These are phyloP conservation scores for Martes martes DNA, from an alignment of 2,113 vertebrate species.

Conservation along the genomic window DNA sequence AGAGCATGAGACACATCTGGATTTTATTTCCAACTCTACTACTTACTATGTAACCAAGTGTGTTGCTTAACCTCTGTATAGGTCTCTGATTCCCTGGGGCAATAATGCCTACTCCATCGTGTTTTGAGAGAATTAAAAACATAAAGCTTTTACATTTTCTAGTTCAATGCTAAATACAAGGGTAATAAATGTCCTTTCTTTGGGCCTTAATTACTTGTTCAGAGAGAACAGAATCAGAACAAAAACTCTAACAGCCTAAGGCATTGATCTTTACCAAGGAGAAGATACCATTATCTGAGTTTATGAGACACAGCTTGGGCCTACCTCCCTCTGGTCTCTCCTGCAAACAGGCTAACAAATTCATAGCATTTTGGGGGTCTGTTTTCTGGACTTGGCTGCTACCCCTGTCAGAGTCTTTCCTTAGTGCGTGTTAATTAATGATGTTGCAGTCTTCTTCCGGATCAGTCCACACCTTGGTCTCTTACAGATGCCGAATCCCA, in stretches of 20 bases:
- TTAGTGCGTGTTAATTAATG: not conserved
- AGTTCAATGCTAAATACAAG: not conserved
- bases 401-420: not conserved
- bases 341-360: not conserved
- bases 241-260: not conserved
- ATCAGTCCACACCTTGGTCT: not conserved
- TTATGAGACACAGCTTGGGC: not conserved
- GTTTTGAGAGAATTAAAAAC: conserved; percentile 4
- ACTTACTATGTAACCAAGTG: not conserved
- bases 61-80: not conserved
- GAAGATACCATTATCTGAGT: not conserved
- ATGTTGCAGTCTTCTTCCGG: not conserved
- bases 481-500: not conserved
- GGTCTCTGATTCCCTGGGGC: not conserved
- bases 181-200: not conserved
- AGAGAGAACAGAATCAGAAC: not conserved
- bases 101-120: not conserved
- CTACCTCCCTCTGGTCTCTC: not conserved
- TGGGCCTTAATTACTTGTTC: not conserved
- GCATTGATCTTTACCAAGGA: not conserved
- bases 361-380: not conserved
- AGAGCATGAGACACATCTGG: not conserved
- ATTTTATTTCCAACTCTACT: not conserved
- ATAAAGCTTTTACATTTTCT: not conserved
- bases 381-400: not conserved